Evolutionary conservation across 2,113 vertebrate species (phyloP).

Genomic region (Brachionichthys hirsutus): DNA sequence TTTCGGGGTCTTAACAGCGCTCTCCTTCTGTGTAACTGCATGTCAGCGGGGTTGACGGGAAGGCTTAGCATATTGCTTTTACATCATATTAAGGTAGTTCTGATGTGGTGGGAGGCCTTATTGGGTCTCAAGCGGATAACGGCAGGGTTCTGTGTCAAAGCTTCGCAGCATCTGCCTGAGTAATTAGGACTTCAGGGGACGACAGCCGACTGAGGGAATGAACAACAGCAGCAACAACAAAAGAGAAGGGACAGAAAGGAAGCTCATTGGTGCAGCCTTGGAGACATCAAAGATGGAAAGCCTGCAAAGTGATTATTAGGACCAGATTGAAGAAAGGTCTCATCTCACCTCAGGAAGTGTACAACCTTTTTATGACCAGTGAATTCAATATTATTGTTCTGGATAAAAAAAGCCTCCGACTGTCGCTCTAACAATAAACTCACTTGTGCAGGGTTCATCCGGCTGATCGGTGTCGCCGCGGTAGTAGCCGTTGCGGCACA

Average conservation of each 20-base stretch:
- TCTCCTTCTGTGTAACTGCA: constrained; percentile 36
- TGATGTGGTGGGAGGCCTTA: constrained; percentile 60
- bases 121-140: constrained; percentile 66
- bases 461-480: constrained; percentile 88
- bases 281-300: constrained; percentile 16
- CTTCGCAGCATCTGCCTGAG: constrained; percentile 65
- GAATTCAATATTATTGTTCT: too few species aligned
- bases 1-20: constrained; percentile 43
- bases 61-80: constrained; percentile 60
- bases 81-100: constrained; percentile 63
- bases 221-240: constrained; percentile 29
- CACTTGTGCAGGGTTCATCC: constrained; percentile 92
- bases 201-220: constrained; percentile 40
- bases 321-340: background rate
- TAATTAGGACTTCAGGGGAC: constrained; percentile 73
- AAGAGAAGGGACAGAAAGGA: constrained; percentile 1
- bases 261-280: background rate
- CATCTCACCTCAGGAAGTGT: too few species aligned
- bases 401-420: too few species aligned
- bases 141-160: constrained; percentile 60
- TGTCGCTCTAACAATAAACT: constrained; percentile 66
- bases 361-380: too few species aligned
- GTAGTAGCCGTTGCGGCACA: constrained; percentile 94
- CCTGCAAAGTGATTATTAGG: constrained; percentile 23
- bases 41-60: constrained; percentile 47